Base-by-base conservation (phyloP, 2,113 vertebrate species). In the Colistium nudipinnis region DNA sequence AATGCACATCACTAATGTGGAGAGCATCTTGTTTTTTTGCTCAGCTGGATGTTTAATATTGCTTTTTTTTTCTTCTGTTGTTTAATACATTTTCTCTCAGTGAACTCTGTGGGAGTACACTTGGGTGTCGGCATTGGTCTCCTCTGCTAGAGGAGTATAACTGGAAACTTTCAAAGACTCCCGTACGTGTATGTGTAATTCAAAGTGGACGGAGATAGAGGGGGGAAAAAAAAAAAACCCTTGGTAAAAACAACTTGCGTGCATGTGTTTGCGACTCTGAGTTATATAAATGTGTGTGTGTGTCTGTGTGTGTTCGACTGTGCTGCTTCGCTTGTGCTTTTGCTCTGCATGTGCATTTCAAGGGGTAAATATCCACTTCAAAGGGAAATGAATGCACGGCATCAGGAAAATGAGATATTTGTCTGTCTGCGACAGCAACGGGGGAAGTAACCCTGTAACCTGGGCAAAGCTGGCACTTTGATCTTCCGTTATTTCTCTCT, bases 321-420 rank as follows among this genome's bases (percentile, higher is more conserved):
- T 35, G 27, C 43, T 0, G 14, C 49, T 76, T 54, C 45, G 36
- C 48, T 71, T 56, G 59, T 69, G 30, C 62, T 65, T 65, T 80
- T 39, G 27, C 59, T 66, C 30, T 35, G 61, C 4, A 2, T 61
- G 73, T 72, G 51, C 8, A 77, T 83, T 59, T 64, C 73, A 87
- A 85, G 67, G 35, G 38, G 36, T 6, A 11, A 75, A 84, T 86
- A 84, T 86, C 81, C 84, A 87, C 86, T 87, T 90, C 77, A 90
- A 90, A 90, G 86, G 61, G 38, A 49, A 60, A 69, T 22, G 25
- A 73, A 84, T 55, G 66, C 80, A 35, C 17, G 4, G 44, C 52
- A 52, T 64, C 14, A 8, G 63, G 41, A 72, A 71, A 66, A 67
- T 39, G 61, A 73, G 59, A 60, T 62, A 62, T 83, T 53, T 38